Conservation (phyloP, 2,888 invertebrate genomes). For the Rhagium mordax region DNA sequence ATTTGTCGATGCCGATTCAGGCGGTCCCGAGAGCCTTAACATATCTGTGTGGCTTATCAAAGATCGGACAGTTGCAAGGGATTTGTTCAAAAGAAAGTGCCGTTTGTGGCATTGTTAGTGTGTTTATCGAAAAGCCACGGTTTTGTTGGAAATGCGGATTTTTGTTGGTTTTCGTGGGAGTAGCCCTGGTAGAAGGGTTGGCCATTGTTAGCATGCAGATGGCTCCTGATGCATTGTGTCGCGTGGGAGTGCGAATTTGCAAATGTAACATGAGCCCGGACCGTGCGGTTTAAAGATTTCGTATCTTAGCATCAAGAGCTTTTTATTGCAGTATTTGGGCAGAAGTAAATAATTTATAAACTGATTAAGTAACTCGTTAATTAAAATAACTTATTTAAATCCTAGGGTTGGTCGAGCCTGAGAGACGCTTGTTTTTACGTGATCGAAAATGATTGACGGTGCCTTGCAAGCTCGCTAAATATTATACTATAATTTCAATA, state of each 20-base stretch:
- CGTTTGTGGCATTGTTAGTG: constrained; percentile 40
- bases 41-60: constrained; percentile 20
- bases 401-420: no score
- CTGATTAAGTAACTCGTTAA: no score
- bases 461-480: no score
- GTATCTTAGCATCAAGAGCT: no score
- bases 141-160: constrained; percentile 40
- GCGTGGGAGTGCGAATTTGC: constrained; percentile 38
- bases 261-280: neutral
- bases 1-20: neutral
- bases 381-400: no score
- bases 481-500: no score
- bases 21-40: neutral
- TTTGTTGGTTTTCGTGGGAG: constrained; percentile 44
- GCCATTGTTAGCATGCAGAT: constrained; percentile 42
- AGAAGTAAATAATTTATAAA: no score
- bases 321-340: no score
- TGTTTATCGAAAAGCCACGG: constrained; percentile 42
- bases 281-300: neutral
- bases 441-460: no score
- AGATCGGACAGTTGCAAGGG: constrained; percentile 41
- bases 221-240: constrained; percentile 30
- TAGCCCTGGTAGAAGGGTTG: constrained; percentile 46
- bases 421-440: no score
- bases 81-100: constrained; percentile 37